Conservation (phyloP, 2,888 invertebrate species). For the Chrysomela aeneicollis region DNA sequence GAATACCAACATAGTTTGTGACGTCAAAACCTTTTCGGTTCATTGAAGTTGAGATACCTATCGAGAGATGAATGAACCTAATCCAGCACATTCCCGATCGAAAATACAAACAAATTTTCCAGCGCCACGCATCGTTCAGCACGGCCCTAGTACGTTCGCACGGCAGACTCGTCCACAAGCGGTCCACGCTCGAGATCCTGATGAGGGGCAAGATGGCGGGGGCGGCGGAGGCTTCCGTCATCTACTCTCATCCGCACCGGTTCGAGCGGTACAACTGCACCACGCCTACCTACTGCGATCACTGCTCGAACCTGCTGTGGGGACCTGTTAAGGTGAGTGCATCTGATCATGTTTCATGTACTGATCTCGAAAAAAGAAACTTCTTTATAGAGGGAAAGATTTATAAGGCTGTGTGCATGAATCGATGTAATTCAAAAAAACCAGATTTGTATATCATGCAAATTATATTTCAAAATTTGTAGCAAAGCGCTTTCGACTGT, state of each 20-base stretch:
- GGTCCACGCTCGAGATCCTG: slow-evolving; percentile 88
- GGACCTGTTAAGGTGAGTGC: slow-evolving; percentile 81
- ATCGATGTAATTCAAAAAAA: too few species aligned
- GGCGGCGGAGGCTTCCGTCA: slow-evolving; percentile 64
- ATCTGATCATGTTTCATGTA: neutral
- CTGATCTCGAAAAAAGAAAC: too few species aligned
- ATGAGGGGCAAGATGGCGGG: slow-evolving; percentile 75
- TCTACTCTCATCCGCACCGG: slow-evolving; percentile 78
- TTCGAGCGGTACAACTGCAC: slow-evolving; percentile 89
- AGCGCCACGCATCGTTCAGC: slow-evolving; percentile 86
- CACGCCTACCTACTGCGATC: slow-evolving; percentile 88
- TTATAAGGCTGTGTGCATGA: too few species aligned
- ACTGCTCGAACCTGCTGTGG: slow-evolving; percentile 89
- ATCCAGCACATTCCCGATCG: too few species aligned
- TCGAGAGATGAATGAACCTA: too few species aligned
- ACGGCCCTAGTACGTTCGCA: slow-evolving; percentile 87
- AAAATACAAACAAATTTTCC: slow-evolving; percentile 43
- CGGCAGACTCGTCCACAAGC: slow-evolving; percentile 84
- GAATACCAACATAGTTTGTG: too few species aligned
- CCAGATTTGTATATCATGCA: too few species aligned
- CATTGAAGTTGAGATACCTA: too few species aligned
- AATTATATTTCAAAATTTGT: too few species aligned
- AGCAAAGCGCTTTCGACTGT: too few species aligned
- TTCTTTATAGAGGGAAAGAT: too few species aligned
- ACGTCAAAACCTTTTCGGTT: too few species aligned